Evolutionary conservation across 2,113 vertebrate genomes (phyloP).

Genomic region (Microtus pennsylvanicus): DNA sequence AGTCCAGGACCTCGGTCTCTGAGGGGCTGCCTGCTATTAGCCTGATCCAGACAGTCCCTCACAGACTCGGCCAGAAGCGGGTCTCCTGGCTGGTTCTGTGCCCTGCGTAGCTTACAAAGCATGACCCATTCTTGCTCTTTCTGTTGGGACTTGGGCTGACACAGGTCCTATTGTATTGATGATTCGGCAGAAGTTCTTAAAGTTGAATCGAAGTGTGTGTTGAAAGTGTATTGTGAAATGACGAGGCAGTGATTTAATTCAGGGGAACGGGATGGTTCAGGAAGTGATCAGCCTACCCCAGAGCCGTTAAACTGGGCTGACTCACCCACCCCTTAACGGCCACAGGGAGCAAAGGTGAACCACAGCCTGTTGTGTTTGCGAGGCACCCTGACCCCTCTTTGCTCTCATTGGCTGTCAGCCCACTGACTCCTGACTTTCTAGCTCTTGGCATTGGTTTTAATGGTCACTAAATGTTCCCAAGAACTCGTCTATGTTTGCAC

Average conservation of each 20-base stretch:
- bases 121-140: not conserved
- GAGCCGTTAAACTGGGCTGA: not conserved
- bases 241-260: not conserved
- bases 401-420: not conserved
- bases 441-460: not conserved
- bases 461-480: not conserved
- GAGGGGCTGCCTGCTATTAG: not conserved
- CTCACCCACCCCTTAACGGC: not conserved
- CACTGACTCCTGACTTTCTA: slow-evolving; percentile 27
- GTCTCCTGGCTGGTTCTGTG: not conserved
- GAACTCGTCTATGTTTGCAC: not conserved
- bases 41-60: not conserved
- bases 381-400: not conserved
- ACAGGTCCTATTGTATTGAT: not conserved
- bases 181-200: not conserved
- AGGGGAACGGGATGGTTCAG: not conserved
- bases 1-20: not conserved
- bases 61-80: not conserved
- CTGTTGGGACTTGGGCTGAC: not conserved
- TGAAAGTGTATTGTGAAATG: not conserved
- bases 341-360: slow-evolving; percentile 14
- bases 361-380: not conserved
- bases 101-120: not conserved
- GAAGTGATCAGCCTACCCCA: not conserved
- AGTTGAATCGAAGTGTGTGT: not conserved